Conservation (phyloP, 2,888 invertebrate species). For the Lepas anatifera region DNA sequence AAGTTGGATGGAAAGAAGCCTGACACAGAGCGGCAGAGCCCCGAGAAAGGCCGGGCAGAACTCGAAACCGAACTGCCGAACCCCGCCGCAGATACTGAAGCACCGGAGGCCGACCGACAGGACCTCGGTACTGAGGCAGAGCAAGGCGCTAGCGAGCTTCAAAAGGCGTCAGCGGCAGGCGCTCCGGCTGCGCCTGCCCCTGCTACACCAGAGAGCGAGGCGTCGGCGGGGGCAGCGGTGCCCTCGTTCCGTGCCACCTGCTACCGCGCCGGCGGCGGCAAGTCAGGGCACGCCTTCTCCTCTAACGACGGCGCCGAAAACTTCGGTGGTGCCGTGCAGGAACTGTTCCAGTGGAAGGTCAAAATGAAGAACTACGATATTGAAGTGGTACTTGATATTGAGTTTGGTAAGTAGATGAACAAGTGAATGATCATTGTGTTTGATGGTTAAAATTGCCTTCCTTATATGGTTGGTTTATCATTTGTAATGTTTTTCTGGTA, state of each 20-base stretch:
- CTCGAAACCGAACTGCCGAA: background rate
- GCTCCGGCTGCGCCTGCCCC: background rate
- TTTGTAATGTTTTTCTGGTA: too few relatives aligned
- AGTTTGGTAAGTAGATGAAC: constrained; percentile 31
- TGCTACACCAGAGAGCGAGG: background rate
- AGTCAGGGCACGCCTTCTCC: constrained; percentile 40
- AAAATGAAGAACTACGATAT: constrained; percentile 43
- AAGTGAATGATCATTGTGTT: too few relatives aligned
- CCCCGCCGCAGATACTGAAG: background rate
- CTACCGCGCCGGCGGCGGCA: constrained; percentile 36
- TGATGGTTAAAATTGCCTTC: too few relatives aligned
- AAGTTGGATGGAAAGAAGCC: too few relatives aligned
- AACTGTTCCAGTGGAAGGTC: constrained; percentile 45
- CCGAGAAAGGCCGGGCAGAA: background rate
- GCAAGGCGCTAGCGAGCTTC: too few relatives aligned
- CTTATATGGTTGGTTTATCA: too few relatives aligned
- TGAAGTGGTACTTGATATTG: constrained; percentile 40
- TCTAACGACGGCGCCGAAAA: constrained; percentile 43
- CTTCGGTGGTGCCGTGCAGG: constrained; percentile 44
- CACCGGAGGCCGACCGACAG: background rate
- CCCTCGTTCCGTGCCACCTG: constrained; percentile 44
- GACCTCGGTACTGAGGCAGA: too few relatives aligned
- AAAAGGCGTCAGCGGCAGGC: too few relatives aligned
- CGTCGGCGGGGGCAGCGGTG: constrained; percentile 26
- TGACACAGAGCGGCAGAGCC: too few relatives aligned